Conservation (phyloP, 2,888 invertebrate genomes). For the Scelioninae gen. 1 region DNA sequence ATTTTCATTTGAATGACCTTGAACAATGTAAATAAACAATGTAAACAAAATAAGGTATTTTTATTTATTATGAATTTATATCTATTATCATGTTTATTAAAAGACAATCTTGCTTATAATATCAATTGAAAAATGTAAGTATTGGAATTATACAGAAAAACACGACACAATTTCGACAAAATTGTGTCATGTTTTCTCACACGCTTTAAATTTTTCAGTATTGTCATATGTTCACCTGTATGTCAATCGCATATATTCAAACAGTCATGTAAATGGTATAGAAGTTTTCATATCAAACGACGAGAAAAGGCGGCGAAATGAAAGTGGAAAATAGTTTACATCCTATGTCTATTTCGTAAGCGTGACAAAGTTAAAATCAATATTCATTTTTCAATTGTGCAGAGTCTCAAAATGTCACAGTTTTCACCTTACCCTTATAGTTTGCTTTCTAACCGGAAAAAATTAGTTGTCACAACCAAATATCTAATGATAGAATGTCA, state of each 20-base stretch:
- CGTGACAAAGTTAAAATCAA: conserved; percentile 44
- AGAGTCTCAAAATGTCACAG: background rate
- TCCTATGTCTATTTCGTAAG: conserved; percentile 11
- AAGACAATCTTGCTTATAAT: too few relatives aligned
- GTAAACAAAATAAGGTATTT: too few relatives aligned
- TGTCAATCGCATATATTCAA: background rate
- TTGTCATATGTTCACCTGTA: background rate
- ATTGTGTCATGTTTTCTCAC: background rate
- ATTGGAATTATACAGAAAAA: too few relatives aligned
- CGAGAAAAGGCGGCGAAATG: conserved; percentile 37
- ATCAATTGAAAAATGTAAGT: too few relatives aligned
- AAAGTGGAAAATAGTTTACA: conserved; percentile 23
- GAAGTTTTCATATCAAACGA: conserved; percentile 30
- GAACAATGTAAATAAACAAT: too few relatives aligned
- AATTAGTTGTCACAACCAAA: background rate
- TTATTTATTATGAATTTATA: too few relatives aligned
- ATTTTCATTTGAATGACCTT: too few relatives aligned
- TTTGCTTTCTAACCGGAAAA: background rate
- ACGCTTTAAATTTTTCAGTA: background rate
- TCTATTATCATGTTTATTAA: too few relatives aligned
- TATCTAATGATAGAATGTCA: background rate
- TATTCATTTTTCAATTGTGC: conserved; percentile 44
- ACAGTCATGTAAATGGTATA: conserved; percentile 31
- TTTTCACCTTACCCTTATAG: background rate
- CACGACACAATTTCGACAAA: too few relatives aligned